Conservation (phyloP, 1,140 invertebrate genomes). For the Drosophila subpulchrella region DNA sequence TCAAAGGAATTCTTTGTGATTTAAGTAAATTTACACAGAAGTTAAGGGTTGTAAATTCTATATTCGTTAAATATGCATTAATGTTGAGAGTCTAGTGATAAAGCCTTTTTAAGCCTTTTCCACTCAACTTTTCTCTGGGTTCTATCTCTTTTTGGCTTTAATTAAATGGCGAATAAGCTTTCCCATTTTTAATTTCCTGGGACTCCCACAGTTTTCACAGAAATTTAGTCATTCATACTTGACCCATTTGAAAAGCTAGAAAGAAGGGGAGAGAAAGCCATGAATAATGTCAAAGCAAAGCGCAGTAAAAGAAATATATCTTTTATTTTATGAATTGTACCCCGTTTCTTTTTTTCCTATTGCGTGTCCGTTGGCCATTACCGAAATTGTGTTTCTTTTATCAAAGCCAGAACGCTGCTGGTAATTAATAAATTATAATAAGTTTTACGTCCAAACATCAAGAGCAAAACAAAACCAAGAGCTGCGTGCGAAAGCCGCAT, state of each 20-base stretch:
- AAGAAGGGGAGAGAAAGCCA: slow-evolving; percentile 18
- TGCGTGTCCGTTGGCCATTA: slow-evolving; percentile 61
- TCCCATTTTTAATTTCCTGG: neutral
- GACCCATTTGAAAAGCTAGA: slow-evolving; percentile 57
- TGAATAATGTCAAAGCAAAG: slow-evolving; percentile 68
- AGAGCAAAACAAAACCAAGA: slow-evolving; percentile 26
- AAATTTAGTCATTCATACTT: slow-evolving; percentile 59
- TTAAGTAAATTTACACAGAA: slow-evolving; percentile 3
- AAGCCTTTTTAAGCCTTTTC: neutral
- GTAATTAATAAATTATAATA: slow-evolving; percentile 73
- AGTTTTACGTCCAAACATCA: slow-evolving; percentile 53
- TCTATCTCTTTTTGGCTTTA: neutral
- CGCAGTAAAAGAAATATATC: slow-evolving; percentile 33
- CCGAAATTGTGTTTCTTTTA: slow-evolving; percentile 39
- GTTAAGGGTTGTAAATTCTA: slow-evolving; percentile 3
- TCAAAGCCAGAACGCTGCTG: slow-evolving; percentile 43
- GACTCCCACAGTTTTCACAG: slow-evolving; percentile 37
- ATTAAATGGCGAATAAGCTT: slow-evolving; percentile 8
- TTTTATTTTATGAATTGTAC: slow-evolving; percentile 34
- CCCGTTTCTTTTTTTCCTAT: slow-evolving; percentile 22
- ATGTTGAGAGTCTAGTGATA: neutral
- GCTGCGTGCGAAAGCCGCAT: slow-evolving; percentile 58
- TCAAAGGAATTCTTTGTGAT: slow-evolving; percentile 16
- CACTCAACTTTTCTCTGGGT: neutral
- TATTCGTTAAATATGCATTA: neutral